phyloP scores from a whole-genome alignment of 2,888 invertebrate genomes.

The Lasioglossum villosulum region DNA sequence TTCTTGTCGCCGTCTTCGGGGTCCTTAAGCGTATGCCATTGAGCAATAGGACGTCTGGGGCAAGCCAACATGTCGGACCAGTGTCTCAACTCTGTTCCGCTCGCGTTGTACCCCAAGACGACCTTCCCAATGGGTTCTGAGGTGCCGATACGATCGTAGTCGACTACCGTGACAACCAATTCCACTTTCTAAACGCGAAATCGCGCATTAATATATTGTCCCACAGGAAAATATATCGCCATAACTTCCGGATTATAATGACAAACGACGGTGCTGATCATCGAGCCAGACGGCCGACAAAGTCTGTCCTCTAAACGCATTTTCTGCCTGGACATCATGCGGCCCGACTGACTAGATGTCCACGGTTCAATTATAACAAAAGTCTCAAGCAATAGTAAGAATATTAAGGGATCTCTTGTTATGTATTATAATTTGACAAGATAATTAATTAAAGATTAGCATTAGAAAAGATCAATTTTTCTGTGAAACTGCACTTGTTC shows the following conservation, averaged over 20 bases:
- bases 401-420: slow-evolving; percentile 5
- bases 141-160: slow-evolving; percentile 99
- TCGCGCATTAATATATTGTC: slow-evolving; percentile 36
- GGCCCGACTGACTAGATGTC: background rate
- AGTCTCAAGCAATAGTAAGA: background rate
- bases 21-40: slow-evolving; percentile 99
- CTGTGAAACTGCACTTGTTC: background rate
- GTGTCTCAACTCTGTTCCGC: slow-evolving; percentile 98
- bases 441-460: no score
- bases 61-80: slow-evolving; percentile 99
- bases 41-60: slow-evolving; percentile 99
- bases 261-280: background rate
- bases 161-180: slow-evolving; percentile 99
- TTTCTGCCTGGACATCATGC: background rate
- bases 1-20: slow-evolving; percentile 97
- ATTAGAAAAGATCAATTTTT: background rate
- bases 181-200: slow-evolving; percentile 95
- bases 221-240: slow-evolving; percentile 10
- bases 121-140: slow-evolving; percentile 99
- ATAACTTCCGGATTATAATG: slow-evolving; percentile 30
- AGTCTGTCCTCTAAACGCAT: background rate
- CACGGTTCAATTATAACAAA: background rate
- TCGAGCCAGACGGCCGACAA: background rate
- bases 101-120: slow-evolving; percentile 98
- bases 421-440: background rate